Evolutionary conservation across 2,797 vertebrate species (phyloP).

Genomic region (Rhynchotus rufescens): DNA sequence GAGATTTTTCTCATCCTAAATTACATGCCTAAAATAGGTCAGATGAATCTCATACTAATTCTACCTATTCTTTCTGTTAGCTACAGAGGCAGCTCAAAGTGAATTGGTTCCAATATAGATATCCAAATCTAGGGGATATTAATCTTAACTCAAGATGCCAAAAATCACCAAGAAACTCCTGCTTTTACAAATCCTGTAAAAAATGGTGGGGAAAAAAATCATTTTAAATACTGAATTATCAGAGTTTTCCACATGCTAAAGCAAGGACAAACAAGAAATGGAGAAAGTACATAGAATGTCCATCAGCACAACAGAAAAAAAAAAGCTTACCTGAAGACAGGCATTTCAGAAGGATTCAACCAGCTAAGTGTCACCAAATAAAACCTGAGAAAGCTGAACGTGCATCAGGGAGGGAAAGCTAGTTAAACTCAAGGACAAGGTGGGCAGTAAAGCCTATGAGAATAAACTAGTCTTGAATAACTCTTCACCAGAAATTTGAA

Average conservation of each 20-base stretch:
- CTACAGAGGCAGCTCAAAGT: background rate
- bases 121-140: background rate
- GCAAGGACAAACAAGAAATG: rapidly evolving
- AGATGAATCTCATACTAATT: background rate
- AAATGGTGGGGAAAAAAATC: background rate
- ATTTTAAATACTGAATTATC: background rate
- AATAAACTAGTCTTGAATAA: background rate
- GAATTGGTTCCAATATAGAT: background rate
- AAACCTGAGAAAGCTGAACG: background rate
- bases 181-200: background rate
- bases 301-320: background rate
- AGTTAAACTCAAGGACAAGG: background rate
- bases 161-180: background rate
- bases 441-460: background rate
- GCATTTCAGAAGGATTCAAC: background rate
- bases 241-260: background rate
- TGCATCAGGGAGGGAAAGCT: background rate
- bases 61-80: background rate
- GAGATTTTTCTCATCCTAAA: background rate
- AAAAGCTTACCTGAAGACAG: background rate
- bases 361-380: background rate
- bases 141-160: background rate
- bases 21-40: background rate
- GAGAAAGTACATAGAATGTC: background rate
- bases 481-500: background rate